A percentile compares a stretch with the other conserved stretches of the same genome.
Evolutionary conservation across 2,797 vertebrate species (phyloP).

Genomic region (Hipposideros larvatus): DNA sequence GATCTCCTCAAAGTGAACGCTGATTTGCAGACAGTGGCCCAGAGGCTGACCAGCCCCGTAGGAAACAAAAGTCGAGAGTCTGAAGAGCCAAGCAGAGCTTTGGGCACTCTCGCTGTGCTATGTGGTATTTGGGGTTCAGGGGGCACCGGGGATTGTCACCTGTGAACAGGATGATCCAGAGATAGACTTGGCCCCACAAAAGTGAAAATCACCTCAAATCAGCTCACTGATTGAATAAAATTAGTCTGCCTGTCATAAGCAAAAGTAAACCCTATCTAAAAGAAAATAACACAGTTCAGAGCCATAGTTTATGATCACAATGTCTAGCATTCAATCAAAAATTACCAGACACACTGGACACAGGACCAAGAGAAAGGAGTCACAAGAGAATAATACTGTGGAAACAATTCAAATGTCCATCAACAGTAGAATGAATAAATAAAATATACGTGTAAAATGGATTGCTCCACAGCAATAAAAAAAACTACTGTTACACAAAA

Average conservation of each 20-base stretch:
- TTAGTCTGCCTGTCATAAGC: not conserved
- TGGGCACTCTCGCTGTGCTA: not conserved
- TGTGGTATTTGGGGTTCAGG: not conserved
- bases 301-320: not conserved
- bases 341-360: not conserved
- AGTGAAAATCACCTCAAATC: not conserved
- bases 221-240: not conserved
- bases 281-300: not conserved
- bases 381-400: not conserved
- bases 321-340: not conserved
- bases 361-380: not conserved
- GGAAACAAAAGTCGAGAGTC: too few species aligned
- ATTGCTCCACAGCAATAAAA: not conserved
- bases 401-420: not conserved
- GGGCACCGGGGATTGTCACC: not conserved
- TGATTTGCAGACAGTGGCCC: not conserved
- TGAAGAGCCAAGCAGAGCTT: too few species aligned
- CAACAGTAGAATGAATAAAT: not conserved
- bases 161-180: too few species aligned
- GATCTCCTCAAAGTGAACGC: not conserved
- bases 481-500: not conserved
- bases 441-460: not conserved
- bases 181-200: not conserved
- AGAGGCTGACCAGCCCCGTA: not conserved
- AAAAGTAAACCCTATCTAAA: not conserved